Conservation (phyloP, 2,113 vertebrate species). For the Melozone crissalis region DNA sequence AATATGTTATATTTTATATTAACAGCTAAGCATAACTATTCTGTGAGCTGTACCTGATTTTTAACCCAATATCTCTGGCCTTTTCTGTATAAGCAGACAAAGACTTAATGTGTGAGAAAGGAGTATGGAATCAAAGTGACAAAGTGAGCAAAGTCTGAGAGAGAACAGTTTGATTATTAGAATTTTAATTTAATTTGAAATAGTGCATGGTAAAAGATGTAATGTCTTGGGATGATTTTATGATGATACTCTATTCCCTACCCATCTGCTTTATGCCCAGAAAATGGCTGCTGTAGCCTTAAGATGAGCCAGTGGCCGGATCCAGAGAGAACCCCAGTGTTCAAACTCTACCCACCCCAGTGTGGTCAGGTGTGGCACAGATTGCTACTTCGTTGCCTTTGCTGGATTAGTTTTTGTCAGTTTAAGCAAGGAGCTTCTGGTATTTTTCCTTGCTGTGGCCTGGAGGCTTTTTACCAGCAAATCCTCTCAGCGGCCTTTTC, state of each 20-base stretch:
- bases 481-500: neutral
- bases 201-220: neutral
- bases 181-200: neutral
- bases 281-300: neutral
- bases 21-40: neutral
- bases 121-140: neutral
- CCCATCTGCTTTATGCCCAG: neutral
- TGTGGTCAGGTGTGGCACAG: fast-evolving
- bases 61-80: neutral
- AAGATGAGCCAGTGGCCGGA: too few species aligned
- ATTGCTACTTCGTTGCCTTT: neutral
- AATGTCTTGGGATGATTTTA: neutral
- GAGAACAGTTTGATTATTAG: neutral
- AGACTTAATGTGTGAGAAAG: neutral
- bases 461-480: neutral
- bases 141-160: neutral
- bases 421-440: neutral
- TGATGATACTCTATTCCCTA: too few species aligned
- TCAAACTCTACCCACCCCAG: neutral
- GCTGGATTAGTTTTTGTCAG: neutral
- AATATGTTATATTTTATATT: neutral
- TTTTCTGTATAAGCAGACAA: neutral
- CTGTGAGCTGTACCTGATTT: neutral
- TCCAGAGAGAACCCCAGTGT: fast-evolving
- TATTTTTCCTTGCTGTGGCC: neutral